A percentile compares a stretch with the other conserved stretches of the same genome.
Evolutionary conservation across 2,113 vertebrate species (phyloP).

Genomic region (Gyps fulvus): DNA sequence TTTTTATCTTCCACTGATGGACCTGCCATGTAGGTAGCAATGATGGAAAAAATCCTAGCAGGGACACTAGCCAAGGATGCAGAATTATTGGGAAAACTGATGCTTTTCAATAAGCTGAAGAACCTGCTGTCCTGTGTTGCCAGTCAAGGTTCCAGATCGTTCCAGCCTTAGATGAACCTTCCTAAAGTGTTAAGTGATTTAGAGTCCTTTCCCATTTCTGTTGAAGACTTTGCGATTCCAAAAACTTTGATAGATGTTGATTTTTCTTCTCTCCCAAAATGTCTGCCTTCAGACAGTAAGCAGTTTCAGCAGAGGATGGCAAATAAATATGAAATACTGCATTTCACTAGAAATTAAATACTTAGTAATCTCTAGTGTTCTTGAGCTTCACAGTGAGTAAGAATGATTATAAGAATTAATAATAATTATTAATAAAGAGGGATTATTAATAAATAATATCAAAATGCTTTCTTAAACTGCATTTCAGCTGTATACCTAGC

Average conservation of each 20-base stretch:
- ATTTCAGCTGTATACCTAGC: background rate
- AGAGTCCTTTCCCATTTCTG: background rate
- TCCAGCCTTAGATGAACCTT: background rate
- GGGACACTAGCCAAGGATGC: background rate
- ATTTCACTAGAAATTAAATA: background rate
- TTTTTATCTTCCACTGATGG: background rate
- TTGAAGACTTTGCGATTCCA: background rate
- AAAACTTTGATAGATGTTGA: background rate
- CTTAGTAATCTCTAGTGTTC: background rate
- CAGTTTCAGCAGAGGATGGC: background rate
- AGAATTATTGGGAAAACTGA: background rate
- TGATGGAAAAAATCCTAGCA: background rate
- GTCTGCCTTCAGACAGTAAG: background rate
- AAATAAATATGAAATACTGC: background rate
- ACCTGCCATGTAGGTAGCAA: background rate
- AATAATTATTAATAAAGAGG: background rate
- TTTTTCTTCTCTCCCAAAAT: background rate
- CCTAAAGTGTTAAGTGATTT: background rate
- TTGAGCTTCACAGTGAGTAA: background rate
- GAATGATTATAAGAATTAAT: background rate
- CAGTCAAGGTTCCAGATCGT: background rate
- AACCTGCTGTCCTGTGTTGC: background rate
- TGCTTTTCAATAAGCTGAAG: background rate
- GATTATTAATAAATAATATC: background rate
- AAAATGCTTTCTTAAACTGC: background rate